Evolutionary conservation across 1,140 invertebrate genomes (phyloP).

Genomic region (Mactra quadrangularis): DNA sequence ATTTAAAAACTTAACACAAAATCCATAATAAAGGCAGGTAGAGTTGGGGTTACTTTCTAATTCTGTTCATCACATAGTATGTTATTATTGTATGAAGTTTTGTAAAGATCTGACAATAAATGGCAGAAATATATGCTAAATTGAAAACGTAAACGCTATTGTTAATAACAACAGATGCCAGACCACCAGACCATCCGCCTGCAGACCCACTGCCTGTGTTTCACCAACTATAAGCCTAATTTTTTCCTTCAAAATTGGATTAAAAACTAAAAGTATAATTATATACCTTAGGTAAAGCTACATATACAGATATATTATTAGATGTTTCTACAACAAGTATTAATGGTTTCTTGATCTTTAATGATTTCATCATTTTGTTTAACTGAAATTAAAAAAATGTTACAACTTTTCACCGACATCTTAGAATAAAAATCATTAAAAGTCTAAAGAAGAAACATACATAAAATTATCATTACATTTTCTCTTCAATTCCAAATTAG

Average conservation of each 20-base stretch:
- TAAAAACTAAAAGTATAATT: not conserved
- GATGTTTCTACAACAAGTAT: constrained; percentile 46
- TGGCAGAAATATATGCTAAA: no score
- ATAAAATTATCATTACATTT: no score
- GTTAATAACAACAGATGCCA: not conserved
- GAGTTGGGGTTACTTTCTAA: no score
- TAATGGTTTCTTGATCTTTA: constrained; percentile 23
- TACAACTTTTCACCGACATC: no score
- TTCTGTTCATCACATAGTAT: no score
- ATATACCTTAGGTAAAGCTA: constrained; percentile 41
- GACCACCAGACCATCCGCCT: not conserved
- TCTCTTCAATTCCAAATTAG: no score
- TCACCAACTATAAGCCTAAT: not conserved
- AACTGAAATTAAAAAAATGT: constrained; percentile 33
- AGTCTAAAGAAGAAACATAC: no score
- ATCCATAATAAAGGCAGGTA: no score
- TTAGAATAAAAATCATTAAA: no score
- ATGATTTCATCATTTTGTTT: constrained; percentile 51
- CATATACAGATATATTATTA: constrained; percentile 39
- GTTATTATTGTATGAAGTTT: no score
- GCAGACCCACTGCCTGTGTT: not conserved
- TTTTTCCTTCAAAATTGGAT: not conserved
- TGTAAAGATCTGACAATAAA: no score
- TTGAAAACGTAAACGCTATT: not conserved
- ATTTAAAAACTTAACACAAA: no score